phyloP scores from a whole-genome alignment of 2,113 vertebrate genomes.

The Silurus asotus region DNA sequence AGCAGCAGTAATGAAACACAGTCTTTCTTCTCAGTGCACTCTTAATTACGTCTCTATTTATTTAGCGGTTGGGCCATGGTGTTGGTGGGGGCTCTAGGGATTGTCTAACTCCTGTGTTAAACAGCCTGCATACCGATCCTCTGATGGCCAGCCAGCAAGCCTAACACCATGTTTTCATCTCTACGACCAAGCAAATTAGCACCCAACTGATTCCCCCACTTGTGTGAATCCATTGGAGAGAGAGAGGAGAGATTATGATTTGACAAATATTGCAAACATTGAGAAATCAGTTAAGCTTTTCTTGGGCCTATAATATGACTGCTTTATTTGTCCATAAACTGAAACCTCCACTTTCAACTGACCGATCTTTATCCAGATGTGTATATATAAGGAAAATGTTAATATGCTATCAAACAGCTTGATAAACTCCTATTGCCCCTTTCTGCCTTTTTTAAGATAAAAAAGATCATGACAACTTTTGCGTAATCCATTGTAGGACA shows the following conservation, averaged over 20 bases:
- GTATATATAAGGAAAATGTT: neutral
- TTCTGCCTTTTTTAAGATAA: too few relatives aligned
- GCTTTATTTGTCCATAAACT: neutral
- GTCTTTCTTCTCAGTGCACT: slow-evolving; percentile 70
- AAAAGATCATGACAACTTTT: too few relatives aligned
- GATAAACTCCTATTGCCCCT: neutral
- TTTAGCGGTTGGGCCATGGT: slow-evolving; percentile 71
- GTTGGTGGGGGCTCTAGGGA: slow-evolving; percentile 74
- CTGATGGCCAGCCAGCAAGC: slow-evolving; percentile 74
- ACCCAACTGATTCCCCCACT: slow-evolving; percentile 61
- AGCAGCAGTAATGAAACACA: slow-evolving; percentile 72
- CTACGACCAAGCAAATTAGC: slow-evolving; percentile 68
- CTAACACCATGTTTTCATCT: slow-evolving; percentile 73
- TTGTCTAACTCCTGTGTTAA: slow-evolving; percentile 79
- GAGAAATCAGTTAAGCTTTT: slow-evolving; percentile 21
- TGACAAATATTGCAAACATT: slow-evolving; percentile 18
- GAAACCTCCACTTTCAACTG: neutral
- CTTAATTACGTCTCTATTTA: slow-evolving; percentile 87
- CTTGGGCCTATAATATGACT: neutral
- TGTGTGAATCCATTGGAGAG: slow-evolving; percentile 19
- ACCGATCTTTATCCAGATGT: neutral
- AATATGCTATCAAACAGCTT: neutral
- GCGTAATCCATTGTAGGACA: too few relatives aligned
- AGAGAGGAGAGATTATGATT: neutral
- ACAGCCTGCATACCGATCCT: slow-evolving; percentile 76